Percentiles rank a stretch among this genome's conserved stretches.
phyloP scores from a whole-genome alignment of 2,888 invertebrate species.

The Spisula solida region DNA sequence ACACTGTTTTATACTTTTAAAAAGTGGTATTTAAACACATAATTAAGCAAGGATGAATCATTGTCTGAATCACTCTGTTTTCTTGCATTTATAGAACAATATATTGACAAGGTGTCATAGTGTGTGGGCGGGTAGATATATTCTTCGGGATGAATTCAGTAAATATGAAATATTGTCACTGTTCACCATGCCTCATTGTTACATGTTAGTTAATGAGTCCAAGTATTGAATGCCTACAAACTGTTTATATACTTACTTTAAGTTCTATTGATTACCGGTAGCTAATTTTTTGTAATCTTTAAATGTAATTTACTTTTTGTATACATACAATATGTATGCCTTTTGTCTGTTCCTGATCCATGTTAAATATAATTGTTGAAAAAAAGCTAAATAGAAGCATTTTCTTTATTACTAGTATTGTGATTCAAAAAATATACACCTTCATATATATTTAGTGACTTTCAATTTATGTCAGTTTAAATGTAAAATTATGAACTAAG shows the following conservation, averaged over 20 bases:
- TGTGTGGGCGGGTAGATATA: neutral
- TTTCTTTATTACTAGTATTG: neutral
- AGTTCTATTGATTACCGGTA: neutral
- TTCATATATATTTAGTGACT: neutral
- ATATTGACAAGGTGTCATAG: neutral
- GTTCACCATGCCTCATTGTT: neutral
- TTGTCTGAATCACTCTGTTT: neutral
- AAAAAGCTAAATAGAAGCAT: neutral
- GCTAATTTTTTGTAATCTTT: constrained; percentile 1
- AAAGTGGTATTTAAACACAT: too few relatives aligned
- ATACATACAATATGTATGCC: neutral
- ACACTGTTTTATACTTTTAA: too few relatives aligned
- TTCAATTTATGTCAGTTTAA: neutral
- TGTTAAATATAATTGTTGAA: neutral
- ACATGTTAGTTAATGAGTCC: neutral
- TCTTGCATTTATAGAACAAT: neutral
- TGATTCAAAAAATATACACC: neutral
- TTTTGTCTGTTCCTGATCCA: neutral
- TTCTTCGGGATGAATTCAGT: neutral
- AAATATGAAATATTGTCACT: neutral
- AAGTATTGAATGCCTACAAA: neutral
- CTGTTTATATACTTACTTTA: neutral
- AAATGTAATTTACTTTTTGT: neutral
- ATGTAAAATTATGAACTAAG: neutral
- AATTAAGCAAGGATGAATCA: neutral